These are phyloP conservation scores for Subacronicta megacephala DNA, from an alignment of 2,888 invertebrate species.

Conservation along the genomic window DNA sequence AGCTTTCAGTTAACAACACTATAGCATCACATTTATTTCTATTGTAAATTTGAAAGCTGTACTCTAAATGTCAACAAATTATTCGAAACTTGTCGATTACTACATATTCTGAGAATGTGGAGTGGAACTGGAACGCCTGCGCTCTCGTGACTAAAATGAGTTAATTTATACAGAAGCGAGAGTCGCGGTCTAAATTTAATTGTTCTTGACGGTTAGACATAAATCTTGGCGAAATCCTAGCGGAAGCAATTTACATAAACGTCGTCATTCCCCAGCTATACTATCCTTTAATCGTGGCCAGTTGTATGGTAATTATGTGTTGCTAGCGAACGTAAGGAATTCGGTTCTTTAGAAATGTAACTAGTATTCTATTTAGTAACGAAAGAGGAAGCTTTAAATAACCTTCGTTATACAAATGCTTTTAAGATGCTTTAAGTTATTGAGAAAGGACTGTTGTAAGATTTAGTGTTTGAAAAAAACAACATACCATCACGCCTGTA, in stretches of 20 bases:
- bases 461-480: background rate
- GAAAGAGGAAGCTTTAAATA: slow-evolving; percentile 21
- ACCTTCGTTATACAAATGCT: slow-evolving; percentile 3
- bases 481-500: no score
- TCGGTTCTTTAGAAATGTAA: slow-evolving; percentile 44
- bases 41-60: no score
- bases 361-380: slow-evolving; percentile 30
- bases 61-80: no score
- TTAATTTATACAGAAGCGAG: slow-evolving; percentile 81
- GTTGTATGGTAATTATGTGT: slow-evolving; percentile 61
- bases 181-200: slow-evolving; percentile 84
- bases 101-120: slow-evolving; percentile 32
- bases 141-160: slow-evolving; percentile 64
- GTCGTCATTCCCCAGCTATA: slow-evolving; percentile 75
- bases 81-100: slow-evolving; percentile 1
- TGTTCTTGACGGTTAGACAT: slow-evolving; percentile 83
- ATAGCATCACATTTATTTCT: no score
- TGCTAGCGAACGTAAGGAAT: slow-evolving; percentile 45
- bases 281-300: slow-evolving; percentile 72
- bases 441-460: background rate
- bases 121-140: slow-evolving; percentile 29
- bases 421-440: background rate
- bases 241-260: slow-evolving; percentile 87
- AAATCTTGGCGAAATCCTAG: slow-evolving; percentile 83
- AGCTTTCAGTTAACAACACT: no score